phyloP scores from a whole-genome alignment of 2,888 invertebrate genomes.

The Ennomos fuscantarius region DNA sequence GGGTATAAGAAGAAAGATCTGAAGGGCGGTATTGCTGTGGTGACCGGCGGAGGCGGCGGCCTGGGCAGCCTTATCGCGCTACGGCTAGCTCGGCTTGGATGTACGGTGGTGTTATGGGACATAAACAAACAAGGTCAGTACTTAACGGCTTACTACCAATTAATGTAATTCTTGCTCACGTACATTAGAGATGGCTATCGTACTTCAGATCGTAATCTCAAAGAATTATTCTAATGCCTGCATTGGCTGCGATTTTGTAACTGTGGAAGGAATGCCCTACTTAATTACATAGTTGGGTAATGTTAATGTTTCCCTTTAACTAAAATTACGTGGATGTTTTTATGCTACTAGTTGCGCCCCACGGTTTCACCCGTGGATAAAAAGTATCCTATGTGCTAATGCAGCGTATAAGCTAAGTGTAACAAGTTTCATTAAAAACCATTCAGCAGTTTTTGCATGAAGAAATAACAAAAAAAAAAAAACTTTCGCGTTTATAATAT shows the following conservation, averaged over 20 bases:
- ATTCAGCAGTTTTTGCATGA: too few relatives aligned
- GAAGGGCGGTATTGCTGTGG: conserved; percentile 91
- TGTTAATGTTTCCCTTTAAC: too few relatives aligned
- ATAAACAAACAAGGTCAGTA: conserved; percentile 91
- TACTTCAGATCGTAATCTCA: conserved; percentile 4
- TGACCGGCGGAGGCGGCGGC: conserved; percentile 96
- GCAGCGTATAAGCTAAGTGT: too few relatives aligned
- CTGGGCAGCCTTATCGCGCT: conserved; percentile 91
- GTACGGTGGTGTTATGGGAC: conserved; percentile 95
- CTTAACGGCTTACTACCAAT: conserved; percentile 1
- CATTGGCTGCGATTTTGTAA: conserved; percentile 2
- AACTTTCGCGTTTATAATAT: too few relatives aligned
- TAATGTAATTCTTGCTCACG: conserved; percentile 1
- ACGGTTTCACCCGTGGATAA: too few relatives aligned
- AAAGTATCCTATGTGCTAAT: too few relatives aligned
- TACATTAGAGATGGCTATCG: conserved; percentile 3
- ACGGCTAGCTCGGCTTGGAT: conserved; percentile 90
- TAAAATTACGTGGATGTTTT: too few relatives aligned
- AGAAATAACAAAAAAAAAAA: too few relatives aligned
- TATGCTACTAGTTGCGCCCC: too few relatives aligned
- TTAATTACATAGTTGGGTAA: too few relatives aligned
- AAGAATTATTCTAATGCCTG: conserved; percentile 6
- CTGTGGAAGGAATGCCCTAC: background rate
- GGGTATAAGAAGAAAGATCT: conserved; percentile 89
- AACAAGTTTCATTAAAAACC: too few relatives aligned